Evolutionary conservation across 64 coral and sea anemone genomes (phyloP), one percentile per base, ranked within the genome.

Genomic region (Anthopleura sola): DNA sequence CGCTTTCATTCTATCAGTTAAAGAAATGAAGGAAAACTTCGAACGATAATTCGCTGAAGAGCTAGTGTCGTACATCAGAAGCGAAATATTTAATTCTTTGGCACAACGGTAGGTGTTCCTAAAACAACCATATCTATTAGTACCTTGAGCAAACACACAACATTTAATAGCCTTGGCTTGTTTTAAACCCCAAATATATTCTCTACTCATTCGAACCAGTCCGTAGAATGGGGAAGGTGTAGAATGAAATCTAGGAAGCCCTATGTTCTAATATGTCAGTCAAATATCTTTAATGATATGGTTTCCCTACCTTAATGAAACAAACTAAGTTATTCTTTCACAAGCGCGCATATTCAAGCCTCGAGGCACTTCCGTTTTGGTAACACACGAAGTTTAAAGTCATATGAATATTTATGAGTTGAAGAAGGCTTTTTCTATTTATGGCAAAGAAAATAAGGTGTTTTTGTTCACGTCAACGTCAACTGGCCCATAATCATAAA

Each of bases 61-160:
- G 2, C 40, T 28, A 66, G 21, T 3, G 23, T 5, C 1, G 28
- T 33, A 14, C 14, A 34, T 29, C 62, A 32, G 12, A 32, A 32
- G 66, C 19, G 58, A 62, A 62, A 62, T 16, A 34, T n/a, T 62
- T 26, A n/a, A 62, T 62, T 62, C 58, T 62, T 0, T 0, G n/a
- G 21, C 7, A 26, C 28, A 71, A 71, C 66, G 26, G 28, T 2
- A 16, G 66, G n/a, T 32, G 66, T 71, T 71, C 66, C 14, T 71
- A 32, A 71, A 71, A 71, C 66, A 71, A 71, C 66, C 23, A 71
- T 71, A 71, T 34, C 31, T 71, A 71, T 71, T 71, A 71, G 66
- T 0, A 71, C 28, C 66, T 71, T 71, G 23, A 71, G 34, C 66
- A 71, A 71, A 71, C 11, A 71, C n/a, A 71, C 28, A 71, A 71